phyloP scores from a whole-genome alignment of 2,888 invertebrate genomes.

The Alitta virens region DNA sequence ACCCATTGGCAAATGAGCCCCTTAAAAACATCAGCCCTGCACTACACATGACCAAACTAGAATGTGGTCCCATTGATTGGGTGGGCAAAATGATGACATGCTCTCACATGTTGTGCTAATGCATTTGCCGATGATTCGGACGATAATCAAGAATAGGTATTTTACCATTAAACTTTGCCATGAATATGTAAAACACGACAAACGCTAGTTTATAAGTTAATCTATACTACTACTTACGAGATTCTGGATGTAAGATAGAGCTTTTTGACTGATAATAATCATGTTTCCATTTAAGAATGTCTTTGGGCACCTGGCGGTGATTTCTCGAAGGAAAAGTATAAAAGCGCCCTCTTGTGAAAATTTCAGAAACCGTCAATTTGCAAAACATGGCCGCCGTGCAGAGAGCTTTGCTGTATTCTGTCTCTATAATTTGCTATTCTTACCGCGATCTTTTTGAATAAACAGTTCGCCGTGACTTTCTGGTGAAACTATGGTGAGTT shows the following conservation, averaged over 20 bases:
- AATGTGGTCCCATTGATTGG: too few species aligned
- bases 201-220: too few species aligned
- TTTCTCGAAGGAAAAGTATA: too few species aligned
- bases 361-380: too few species aligned
- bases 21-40: too few species aligned
- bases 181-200: too few species aligned
- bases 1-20: too few species aligned
- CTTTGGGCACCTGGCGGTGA: too few species aligned
- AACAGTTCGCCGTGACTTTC: conserved; percentile 1
- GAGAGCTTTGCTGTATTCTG: conserved; percentile 14
- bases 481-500: conserved; percentile 7
- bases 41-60: too few species aligned
- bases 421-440: conserved; percentile 27
- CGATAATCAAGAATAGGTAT: background rate
- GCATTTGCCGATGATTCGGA: background rate
- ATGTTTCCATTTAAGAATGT: background rate
- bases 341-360: too few species aligned
- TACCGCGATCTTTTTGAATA: conserved; percentile 26
- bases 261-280: conserved; percentile 1
- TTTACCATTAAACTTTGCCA: too few species aligned
- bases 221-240: background rate
- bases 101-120: background rate
- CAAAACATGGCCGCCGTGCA: conserved; percentile 26
- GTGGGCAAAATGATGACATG: too few species aligned
- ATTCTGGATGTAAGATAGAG: background rate